These are phyloP conservation scores for Cinara cedri DNA, from an alignment of 2,888 invertebrate genomes.

Conservation along the genomic window DNA sequence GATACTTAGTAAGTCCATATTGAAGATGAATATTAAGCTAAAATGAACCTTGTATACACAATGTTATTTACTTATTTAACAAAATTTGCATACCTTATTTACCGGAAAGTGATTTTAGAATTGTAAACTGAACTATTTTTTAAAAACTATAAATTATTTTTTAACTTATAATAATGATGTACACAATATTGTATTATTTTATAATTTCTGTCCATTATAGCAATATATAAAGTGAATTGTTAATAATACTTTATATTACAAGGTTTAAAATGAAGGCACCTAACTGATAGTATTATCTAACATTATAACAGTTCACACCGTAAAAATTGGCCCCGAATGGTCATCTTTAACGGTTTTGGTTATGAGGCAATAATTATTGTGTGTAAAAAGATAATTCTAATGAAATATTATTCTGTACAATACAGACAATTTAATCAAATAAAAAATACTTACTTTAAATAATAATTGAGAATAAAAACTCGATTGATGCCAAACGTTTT, in stretches of 20 bases:
- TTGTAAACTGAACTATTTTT: not conserved
- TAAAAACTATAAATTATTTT: no score
- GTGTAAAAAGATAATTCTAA: not conserved
- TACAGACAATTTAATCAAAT: not conserved
- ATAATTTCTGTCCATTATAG: slow-evolving; percentile 6
- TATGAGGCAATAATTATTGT: not conserved
- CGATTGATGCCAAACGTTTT: not conserved
- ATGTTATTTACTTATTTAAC: no score
- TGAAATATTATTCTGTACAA: not conserved
- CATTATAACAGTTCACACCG: not conserved
- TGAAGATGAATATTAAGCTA: not conserved
- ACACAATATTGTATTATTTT: no score
- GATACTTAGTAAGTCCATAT: not conserved
- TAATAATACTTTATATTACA: not conserved
- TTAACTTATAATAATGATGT: no score
- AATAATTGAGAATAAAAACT: not conserved
- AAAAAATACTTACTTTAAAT: not conserved
- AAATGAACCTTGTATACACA: not conserved
- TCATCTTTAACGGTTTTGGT: not conserved
- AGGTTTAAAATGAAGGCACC: no score
- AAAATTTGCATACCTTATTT: not conserved
- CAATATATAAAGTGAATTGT: not conserved
- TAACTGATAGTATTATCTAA: no score
- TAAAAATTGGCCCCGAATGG: not conserved
- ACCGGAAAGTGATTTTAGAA: not conserved